Percentiles rank a stretch among this genome's conserved stretches.
Evolutionary conservation across 2,888 invertebrate genomes (phyloP).

Genomic region (Sarcophaga caerulescens): DNA sequence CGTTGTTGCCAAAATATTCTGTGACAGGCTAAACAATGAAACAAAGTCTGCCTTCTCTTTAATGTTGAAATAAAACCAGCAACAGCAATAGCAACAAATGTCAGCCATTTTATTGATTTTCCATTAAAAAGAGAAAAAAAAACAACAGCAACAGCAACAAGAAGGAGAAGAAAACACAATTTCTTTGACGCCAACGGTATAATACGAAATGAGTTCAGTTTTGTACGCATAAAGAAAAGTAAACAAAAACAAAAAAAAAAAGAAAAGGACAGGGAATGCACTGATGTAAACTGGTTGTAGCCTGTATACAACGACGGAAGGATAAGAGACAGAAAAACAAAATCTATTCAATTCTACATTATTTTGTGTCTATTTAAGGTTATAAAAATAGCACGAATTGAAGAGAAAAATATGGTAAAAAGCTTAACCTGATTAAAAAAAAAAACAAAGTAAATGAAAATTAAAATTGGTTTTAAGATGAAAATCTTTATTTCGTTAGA

Average conservation of each 20-base stretch:
- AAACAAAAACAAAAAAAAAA: neutral
- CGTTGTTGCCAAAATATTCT: neutral
- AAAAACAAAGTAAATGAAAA: no score
- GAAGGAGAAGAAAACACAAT: neutral
- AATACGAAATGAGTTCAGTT: constrained; percentile 11
- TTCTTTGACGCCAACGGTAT: constrained; percentile 47
- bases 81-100: constrained; percentile 2
- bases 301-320: no score
- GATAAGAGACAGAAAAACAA: no score
- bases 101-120: constrained; percentile 44
- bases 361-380: no score
- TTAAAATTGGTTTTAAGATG: no score
- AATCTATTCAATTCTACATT: no score
- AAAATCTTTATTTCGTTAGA: no score
- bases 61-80: neutral
- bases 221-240: constrained; percentile 17
- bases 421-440: no score
- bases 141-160: neutral
- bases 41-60: neutral
- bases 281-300: no score
- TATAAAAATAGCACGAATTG: no score
- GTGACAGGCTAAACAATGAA: neutral
- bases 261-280: neutral
- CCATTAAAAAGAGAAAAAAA: constrained; percentile 37
- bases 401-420: no score